Evolutionary conservation across 2,888 invertebrate genomes (phyloP).

Genomic region (Octonoba sinensis): DNA sequence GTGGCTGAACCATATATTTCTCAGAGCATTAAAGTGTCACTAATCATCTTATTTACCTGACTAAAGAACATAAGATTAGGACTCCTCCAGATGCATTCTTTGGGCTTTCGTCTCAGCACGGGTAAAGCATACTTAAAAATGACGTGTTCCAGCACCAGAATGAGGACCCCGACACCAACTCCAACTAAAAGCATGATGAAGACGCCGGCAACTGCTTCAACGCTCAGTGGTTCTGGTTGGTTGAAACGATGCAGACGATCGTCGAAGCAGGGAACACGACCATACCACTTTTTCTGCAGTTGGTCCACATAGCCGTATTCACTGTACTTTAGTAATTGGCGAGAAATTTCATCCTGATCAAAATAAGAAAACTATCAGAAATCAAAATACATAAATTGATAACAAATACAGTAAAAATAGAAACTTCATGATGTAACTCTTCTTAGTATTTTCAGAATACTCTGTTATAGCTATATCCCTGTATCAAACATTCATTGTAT

Average conservation of each 20-base stretch:
- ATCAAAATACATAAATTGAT: too few relatives aligned
- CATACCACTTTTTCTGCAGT: constrained; percentile 89
- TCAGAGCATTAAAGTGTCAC: too few relatives aligned
- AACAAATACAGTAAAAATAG: too few relatives aligned
- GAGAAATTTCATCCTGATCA: constrained; percentile 84
- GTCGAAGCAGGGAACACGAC: constrained; percentile 82
- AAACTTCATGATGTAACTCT: too few relatives aligned
- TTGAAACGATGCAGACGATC: constrained; percentile 68
- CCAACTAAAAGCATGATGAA: constrained; percentile 86
- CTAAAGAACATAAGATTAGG: constrained; percentile 95
- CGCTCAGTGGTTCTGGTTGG: constrained; percentile 85
- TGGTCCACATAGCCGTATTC: constrained; percentile 90
- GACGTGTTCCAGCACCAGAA: constrained; percentile 86
- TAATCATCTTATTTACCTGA: constrained; percentile 76
- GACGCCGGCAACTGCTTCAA: constrained; percentile 84
- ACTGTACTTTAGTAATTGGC: constrained; percentile 84
- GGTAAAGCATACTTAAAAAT: constrained; percentile 93
- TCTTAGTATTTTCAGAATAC: too few relatives aligned
- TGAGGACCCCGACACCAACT: constrained; percentile 82
- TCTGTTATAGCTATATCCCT: too few relatives aligned
- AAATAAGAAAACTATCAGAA: neutral
- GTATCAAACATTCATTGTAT: too few relatives aligned
- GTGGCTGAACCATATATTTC: too few relatives aligned
- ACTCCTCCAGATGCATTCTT: constrained; percentile 89
- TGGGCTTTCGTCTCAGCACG: constrained; percentile 83